phyloP scores from a whole-genome alignment of 2,113 vertebrate genomes.

The Syngnathus typhle region DNA sequence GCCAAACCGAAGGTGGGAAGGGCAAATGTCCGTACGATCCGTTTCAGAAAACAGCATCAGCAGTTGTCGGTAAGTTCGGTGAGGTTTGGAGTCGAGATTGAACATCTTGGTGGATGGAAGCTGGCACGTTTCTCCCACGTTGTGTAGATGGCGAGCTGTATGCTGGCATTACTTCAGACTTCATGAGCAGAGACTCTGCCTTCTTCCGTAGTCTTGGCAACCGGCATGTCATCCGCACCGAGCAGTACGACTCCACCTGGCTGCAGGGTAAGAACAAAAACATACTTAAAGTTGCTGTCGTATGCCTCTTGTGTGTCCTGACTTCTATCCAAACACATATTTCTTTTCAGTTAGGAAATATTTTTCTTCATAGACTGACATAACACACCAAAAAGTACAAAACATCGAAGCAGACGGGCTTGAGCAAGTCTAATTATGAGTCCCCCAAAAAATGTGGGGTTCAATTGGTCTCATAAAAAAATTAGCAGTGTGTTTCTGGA shows the following conservation, averaged over 20 bases:
- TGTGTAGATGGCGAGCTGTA: conserved; percentile 72
- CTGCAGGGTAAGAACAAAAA: conserved; percentile 65
- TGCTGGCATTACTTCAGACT: conserved; percentile 77
- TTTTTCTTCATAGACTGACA: background rate
- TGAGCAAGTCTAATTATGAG: too few relatives aligned
- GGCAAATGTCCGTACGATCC: conserved; percentile 78
- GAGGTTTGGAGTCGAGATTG: background rate
- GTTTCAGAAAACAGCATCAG: conserved; percentile 70
- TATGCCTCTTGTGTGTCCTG: background rate
- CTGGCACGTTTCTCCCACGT: background rate
- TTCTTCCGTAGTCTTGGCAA: conserved; percentile 75
- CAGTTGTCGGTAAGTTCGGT: conserved; percentile 62
- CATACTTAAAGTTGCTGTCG: background rate
- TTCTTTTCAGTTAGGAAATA: background rate
- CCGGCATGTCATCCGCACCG: conserved; percentile 73
- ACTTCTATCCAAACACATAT: background rate
- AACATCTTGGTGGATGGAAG: background rate
- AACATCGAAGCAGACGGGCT: background rate
- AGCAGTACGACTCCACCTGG: conserved; percentile 77
- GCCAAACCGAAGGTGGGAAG: conserved; percentile 74
- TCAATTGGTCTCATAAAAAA: too few relatives aligned
- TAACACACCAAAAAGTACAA: background rate
- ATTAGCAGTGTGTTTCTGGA: too few relatives aligned
- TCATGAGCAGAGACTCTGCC: conserved; percentile 75
- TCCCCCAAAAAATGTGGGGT: too few relatives aligned